Percentiles rank a stretch among this genome's conserved stretches.
These are phyloP conservation scores for Cichladusa arquata DNA, from an alignment of 2,113 vertebrate species.

Conservation along the genomic window DNA sequence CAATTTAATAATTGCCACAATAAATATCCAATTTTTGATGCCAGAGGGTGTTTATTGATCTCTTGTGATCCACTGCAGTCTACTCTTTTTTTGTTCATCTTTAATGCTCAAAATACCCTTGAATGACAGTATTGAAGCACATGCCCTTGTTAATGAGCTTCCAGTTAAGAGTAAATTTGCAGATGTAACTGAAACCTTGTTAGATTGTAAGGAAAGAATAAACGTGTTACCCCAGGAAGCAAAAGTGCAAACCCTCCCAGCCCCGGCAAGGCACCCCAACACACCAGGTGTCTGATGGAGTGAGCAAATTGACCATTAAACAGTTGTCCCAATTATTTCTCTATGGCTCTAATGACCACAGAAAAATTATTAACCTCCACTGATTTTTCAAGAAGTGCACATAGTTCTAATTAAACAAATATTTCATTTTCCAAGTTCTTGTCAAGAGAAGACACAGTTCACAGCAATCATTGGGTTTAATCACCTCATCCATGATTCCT, in stretches of 20 bases:
- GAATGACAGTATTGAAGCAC: background rate
- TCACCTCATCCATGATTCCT: conserved; percentile 21
- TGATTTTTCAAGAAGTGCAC: background rate
- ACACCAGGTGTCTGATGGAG: background rate
- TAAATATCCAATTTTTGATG: background rate
- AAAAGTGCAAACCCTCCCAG: background rate
- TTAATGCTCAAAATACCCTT: background rate
- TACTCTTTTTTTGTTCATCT: background rate
- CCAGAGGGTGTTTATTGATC: background rate
- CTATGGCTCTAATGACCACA: background rate
- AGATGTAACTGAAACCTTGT: background rate
- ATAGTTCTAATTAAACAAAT: conserved; percentile 48
- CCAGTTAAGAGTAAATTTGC: conserved; percentile 15
- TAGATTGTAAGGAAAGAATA: background rate
- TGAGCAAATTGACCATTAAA: background rate
- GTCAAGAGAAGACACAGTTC: background rate
- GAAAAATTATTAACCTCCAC: conserved; percentile 12
- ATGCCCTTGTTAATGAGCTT: background rate
- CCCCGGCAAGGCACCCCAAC: fast-evolving
- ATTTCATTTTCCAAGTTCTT: conserved; percentile 26
- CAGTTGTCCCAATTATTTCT: background rate
- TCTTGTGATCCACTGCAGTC: background rate
- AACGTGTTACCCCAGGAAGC: background rate
- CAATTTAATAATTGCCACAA: background rate
- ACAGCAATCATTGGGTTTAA: conserved; percentile 1